Evolutionary conservation across 1,140 invertebrate genomes (phyloP), one percentile per base, ranked within the genome.

Genomic region (Zaprionus taronus): DNA sequence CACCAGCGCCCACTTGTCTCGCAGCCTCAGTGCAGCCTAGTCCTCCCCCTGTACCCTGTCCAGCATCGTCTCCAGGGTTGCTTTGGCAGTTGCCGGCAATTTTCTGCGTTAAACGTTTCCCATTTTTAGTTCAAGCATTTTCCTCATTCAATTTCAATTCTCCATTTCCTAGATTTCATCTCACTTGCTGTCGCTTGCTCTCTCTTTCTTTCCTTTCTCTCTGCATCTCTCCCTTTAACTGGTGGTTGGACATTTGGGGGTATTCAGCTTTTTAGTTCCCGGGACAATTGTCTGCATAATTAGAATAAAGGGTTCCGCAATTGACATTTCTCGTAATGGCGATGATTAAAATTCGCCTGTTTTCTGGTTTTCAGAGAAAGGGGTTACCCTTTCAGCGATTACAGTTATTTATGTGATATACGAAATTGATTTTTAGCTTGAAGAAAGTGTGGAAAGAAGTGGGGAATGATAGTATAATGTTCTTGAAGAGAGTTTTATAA

Each of bases 221-320:
- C 6, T 17, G 9, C n/a, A n/a, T n/a, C n/a, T 28, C 34, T 26
- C 2, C n/a, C 71, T 56, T 15, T 58, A 36, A 61, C 60, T 72
- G 57, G 26, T 62, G 71, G 58, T 67, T 78, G 51, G 36, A 20
- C 47, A 5, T 51, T 66, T 68, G 75, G 73, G 44, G 24, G 66
- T 53, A 36, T 31, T 61, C 26, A 15, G 11, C 24, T 28, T 6
- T 31, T 31, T 4, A 15, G 47, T 81, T 89, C 84, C 55, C 85
- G 85, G 85, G 81, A 89, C 84, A 80, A 89, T 90, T 89, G 85
- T 79, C 74, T 90, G 81, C 79, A 84, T 90, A 89, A 89, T 89
- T 89, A 90, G 85, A 84, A 79, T 76, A 75, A 89, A 90, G 81
- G 85, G 84, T 83, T 89, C 51, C 26, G 56, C 63, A 57, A 81